These are phyloP conservation scores for Andrena marginata DNA, from an alignment of 2,888 invertebrate species.

Conservation along the genomic window DNA sequence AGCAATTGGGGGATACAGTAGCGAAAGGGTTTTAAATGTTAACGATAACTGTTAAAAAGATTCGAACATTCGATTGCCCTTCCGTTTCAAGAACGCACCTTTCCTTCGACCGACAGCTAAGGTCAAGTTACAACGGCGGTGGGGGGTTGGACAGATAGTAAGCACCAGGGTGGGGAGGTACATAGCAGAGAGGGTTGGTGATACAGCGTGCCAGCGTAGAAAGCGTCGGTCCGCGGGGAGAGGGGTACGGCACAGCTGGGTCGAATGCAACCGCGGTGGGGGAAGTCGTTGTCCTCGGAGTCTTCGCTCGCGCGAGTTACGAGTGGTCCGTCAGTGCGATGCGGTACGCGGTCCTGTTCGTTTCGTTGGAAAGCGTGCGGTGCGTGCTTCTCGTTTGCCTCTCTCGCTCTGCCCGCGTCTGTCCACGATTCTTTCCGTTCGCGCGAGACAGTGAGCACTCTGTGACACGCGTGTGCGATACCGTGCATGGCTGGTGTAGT, in stretches of 20 bases:
- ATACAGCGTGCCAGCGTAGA: constrained; percentile 43
- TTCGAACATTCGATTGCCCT: constrained; percentile 24
- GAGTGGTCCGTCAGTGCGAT: constrained; percentile 75
- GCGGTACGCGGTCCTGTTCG: constrained; percentile 76
- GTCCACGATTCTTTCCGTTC: constrained; percentile 30
- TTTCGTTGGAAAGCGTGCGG: constrained; percentile 18
- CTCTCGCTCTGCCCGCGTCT: constrained; percentile 8
- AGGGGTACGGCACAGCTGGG: constrained; percentile 69
- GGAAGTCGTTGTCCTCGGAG: constrained; percentile 82
- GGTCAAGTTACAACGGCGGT: constrained; percentile 58
- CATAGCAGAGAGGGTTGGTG: constrained; percentile 18
- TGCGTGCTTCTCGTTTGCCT: not conserved
- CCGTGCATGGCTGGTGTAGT: constrained; percentile 41
- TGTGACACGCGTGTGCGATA: constrained; percentile 48
- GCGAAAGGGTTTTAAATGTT: no score
- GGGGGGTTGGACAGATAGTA: constrained; percentile 30
- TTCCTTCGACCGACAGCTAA: constrained; percentile 53
- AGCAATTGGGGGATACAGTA: no score
- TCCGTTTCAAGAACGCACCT: constrained; percentile 49
- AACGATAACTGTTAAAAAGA: no score
- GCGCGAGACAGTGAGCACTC: constrained; percentile 13
- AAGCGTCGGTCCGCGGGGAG: constrained; percentile 39
- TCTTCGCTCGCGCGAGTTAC: constrained; percentile 75
- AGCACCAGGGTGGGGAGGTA: constrained; percentile 17
- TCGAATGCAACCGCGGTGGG: constrained; percentile 69